phyloP scores from a whole-genome alignment of 92 coral and sea anemone species.

The Parazoanthus swiftii region DNA sequence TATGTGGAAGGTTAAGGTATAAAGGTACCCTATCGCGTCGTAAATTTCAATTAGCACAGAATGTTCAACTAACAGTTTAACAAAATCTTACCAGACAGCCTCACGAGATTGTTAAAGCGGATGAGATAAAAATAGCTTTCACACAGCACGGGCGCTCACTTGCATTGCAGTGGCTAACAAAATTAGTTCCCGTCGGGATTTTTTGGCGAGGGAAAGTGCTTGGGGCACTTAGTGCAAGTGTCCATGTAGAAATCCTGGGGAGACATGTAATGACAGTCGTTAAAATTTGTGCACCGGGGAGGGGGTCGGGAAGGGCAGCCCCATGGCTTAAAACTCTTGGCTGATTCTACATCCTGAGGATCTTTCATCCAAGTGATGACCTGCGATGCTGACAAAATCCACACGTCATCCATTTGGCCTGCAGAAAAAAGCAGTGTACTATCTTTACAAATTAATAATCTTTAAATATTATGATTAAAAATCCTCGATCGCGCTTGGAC shows the following conservation, averaged over 20 bases:
- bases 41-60: too few species aligned
- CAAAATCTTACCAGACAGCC: too few species aligned
- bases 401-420: constrained; percentile 56
- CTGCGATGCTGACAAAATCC: constrained; percentile 81
- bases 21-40: too few species aligned
- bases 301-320: constrained; percentile 70
- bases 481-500: too few species aligned
- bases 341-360: constrained; percentile 61
- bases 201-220: constrained; percentile 76
- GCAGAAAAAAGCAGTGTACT: background rate
- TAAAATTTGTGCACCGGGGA: constrained; percentile 59
- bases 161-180: background rate
- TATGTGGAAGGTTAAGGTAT: too few species aligned
- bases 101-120: too few species aligned
- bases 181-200: constrained; percentile 72
- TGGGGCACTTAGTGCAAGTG: constrained; percentile 80
- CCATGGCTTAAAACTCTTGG: constrained; percentile 73
- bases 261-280: constrained; percentile 68
- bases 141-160: too few species aligned
- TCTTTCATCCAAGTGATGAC: constrained; percentile 78
- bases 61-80: too few species aligned
- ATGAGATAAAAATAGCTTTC: too few species aligned
- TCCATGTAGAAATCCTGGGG: constrained; percentile 76
- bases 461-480: too few species aligned
- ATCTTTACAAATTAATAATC: too few species aligned